phyloP scores from a whole-genome alignment of 2,888 invertebrate species.

The Coelinius sp. region DNA sequence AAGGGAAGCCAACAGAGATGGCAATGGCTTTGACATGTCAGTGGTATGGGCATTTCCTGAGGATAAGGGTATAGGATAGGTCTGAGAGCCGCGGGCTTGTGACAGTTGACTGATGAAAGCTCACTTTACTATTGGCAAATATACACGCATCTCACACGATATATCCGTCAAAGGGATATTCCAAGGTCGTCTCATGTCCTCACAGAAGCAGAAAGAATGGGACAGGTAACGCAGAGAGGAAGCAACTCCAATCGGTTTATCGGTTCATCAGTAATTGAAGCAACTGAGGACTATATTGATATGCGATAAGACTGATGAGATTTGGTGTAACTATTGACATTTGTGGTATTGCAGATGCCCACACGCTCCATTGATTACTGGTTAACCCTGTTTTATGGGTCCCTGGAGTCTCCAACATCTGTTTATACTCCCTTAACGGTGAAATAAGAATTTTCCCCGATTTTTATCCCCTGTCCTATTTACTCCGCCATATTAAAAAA shows the following conservation, averaged over 20 bases:
- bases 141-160: conserved; percentile 8
- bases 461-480: conserved; percentile 3
- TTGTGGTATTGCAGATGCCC: conserved; percentile 36
- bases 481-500: background rate
- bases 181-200: conserved; percentile 18
- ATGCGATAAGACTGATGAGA: background rate
- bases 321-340: background rate
- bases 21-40: conserved; percentile 35
- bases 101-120: conserved; percentile 62
- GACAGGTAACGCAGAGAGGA: background rate
- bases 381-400: conserved; percentile 56
- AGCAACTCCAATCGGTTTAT: conserved; percentile 11
- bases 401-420: conserved; percentile 49
- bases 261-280: background rate
- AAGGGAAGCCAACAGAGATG: conserved; percentile 23
- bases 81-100: conserved; percentile 47
- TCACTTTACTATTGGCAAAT: conserved; percentile 36
- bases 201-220: background rate
- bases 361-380: conserved; percentile 61
- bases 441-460: background rate
- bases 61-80: conserved; percentile 31
- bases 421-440: conserved; percentile 27
- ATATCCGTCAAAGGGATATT: background rate
- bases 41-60: background rate
- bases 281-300: background rate